Evolutionary conservation across 2,888 invertebrate species (phyloP).

Genomic region (Peribatodes rhomboidaria): DNA sequence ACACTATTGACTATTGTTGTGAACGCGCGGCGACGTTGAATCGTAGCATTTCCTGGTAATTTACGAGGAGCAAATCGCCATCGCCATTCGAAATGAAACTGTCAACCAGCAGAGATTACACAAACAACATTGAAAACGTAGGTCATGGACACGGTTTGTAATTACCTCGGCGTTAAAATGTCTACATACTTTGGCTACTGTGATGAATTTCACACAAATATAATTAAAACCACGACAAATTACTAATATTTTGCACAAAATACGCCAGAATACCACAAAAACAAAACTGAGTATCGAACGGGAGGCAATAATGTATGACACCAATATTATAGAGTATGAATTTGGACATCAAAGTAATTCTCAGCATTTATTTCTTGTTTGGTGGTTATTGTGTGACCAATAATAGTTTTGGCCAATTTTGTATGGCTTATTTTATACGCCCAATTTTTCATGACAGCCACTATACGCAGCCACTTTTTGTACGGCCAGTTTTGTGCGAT

Average conservation of each 20-base stretch:
- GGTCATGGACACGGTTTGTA: slow-evolving; percentile 49
- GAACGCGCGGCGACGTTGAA: slow-evolving; percentile 72
- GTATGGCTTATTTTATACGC: too few species aligned
- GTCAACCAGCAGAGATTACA: slow-evolving; percentile 76
- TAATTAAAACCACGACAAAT: slow-evolving; percentile 57
- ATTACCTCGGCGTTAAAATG: slow-evolving; percentile 63
- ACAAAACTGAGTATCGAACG: slow-evolving; percentile 16
- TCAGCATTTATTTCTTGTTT: too few species aligned
- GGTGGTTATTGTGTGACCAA: too few species aligned
- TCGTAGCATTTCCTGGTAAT: slow-evolving; percentile 87
- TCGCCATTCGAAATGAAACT: slow-evolving; percentile 82
- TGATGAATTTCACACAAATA: slow-evolving; percentile 48
- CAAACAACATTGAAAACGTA: slow-evolving; percentile 69
- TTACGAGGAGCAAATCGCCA: slow-evolving; percentile 79
- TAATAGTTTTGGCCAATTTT: too few species aligned
- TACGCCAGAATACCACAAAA: slow-evolving; percentile 15
- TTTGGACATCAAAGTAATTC: too few species aligned
- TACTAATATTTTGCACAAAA: slow-evolving; percentile 7
- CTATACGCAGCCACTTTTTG: too few species aligned
- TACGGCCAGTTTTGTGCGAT: too few species aligned
- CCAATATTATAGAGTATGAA: not conserved
- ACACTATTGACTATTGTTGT: slow-evolving; percentile 74
- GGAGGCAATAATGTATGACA: not conserved
- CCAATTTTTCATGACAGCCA: too few species aligned
- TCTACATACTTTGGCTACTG: slow-evolving; percentile 69